These are phyloP conservation scores for Telmatherina bonti DNA, from an alignment of 2,797 vertebrate species.

Conservation along the genomic window DNA sequence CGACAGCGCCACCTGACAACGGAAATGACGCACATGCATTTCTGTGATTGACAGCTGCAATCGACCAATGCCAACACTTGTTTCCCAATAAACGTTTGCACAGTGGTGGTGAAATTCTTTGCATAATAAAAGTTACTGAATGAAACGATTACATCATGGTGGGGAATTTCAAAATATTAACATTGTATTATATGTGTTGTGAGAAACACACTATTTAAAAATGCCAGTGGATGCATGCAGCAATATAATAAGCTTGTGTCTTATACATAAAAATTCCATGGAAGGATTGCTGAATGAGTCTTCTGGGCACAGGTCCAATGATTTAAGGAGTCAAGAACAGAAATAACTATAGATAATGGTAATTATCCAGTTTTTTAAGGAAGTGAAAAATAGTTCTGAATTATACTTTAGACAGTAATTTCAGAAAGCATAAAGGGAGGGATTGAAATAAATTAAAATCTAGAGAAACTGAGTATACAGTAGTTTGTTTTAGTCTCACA, in stretches of 20 bases:
- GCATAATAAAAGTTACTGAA: conserved; percentile 54
- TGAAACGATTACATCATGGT: conserved; percentile 63
- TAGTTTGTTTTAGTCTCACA: neutral
- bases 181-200: neutral
- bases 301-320: neutral
- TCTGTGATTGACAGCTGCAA: conserved; percentile 72
- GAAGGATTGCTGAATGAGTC: neutral
- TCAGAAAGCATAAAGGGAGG: neutral
- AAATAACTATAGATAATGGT: neutral
- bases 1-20: conserved; percentile 95
- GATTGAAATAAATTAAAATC: neutral
- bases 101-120: conserved; percentile 70
- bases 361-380: neutral
- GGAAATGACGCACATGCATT: conserved; percentile 90
- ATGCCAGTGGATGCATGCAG: neutral
- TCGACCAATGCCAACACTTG: conserved; percentile 68
- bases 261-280: neutral
- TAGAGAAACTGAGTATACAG: no score
- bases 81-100: conserved; percentile 26
- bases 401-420: neutral
- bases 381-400: neutral
- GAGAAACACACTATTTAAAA: neutral
- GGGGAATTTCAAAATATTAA: neutral
- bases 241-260: neutral
- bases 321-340: neutral